phyloP scores from a whole-genome alignment of 2,113 vertebrate genomes.

The Xiphorhynchus elegans region DNA sequence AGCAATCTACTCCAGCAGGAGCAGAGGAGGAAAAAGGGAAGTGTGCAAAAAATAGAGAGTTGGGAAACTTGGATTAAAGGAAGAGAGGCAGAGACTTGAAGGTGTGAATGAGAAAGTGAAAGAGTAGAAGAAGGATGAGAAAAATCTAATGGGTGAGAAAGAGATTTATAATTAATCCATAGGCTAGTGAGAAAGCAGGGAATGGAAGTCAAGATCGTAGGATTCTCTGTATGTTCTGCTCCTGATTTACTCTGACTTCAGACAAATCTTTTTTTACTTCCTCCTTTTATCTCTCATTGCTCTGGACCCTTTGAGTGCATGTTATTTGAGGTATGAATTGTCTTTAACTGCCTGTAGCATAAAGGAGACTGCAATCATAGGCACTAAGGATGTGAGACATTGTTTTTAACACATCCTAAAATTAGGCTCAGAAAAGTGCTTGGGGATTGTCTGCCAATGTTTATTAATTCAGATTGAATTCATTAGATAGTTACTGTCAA shows the following conservation, averaged over 20 bases:
- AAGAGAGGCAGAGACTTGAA: not conserved
- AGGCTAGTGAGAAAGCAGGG: not conserved
- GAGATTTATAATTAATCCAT: slow-evolving; percentile 20
- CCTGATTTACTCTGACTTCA: not conserved
- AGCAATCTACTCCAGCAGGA: not conserved
- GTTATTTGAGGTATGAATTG: slow-evolving; percentile 24
- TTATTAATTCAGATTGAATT: slow-evolving; percentile 48
- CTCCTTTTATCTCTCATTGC: not conserved
- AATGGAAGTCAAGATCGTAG: not conserved
- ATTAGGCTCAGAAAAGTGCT: slow-evolving; percentile 38
- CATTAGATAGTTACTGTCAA: slow-evolving; percentile 16
- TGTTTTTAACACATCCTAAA: slow-evolving; percentile 44
- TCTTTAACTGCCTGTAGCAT: not conserved
- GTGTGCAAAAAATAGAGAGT: not conserved
- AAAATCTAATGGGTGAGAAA: slow-evolving; percentile 41
- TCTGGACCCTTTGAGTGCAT: not conserved
- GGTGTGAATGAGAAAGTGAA: slow-evolving; percentile 45
- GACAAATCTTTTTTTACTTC: not conserved
- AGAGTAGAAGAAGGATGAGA: not conserved
- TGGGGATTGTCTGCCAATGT: slow-evolving; percentile 41
- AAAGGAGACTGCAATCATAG: not conserved
- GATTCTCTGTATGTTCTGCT: not conserved
- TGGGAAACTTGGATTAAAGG: not conserved
- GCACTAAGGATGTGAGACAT: not conserved
- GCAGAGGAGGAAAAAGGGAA: not conserved